Percentiles rank a stretch among this genome's conserved stretches.
Evolutionary conservation across 2,113 vertebrate genomes (phyloP).

Genomic region (Beaufortia kweichowensis): DNA sequence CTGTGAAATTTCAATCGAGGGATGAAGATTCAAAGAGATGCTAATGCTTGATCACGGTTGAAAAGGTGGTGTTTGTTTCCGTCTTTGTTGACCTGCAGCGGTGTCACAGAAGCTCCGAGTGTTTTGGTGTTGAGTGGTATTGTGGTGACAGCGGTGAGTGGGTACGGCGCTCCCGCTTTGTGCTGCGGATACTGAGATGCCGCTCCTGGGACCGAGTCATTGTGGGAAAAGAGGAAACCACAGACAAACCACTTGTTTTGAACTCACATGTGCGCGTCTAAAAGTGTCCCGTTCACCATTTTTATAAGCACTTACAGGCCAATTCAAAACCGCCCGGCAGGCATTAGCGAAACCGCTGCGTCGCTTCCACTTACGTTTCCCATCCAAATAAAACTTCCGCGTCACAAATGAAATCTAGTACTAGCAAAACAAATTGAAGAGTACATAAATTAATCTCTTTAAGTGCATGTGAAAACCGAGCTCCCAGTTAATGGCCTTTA

Average conservation of each 20-base stretch:
- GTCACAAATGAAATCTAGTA: background rate
- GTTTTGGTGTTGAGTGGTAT: constrained; percentile 26
- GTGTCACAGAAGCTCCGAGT: background rate
- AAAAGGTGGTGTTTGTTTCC: constrained; percentile 29
- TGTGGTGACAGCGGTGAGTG: constrained; percentile 57
- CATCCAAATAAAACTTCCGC: constrained; percentile 40
- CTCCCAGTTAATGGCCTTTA: constrained; percentile 37
- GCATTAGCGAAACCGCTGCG: background rate
- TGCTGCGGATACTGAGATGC: constrained; percentile 64
- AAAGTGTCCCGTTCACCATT: constrained; percentile 1
- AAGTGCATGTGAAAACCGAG: constrained; percentile 44
- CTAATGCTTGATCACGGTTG: background rate
- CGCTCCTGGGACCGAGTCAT: constrained; percentile 67
- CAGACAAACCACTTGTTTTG: constrained; percentile 34
- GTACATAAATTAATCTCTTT: constrained; percentile 35
- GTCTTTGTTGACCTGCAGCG: constrained; percentile 29
- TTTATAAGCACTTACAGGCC: constrained; percentile 6
- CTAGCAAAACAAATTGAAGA: constrained; percentile 24
- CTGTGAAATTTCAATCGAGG: too few species aligned
- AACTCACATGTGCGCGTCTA: constrained; percentile 25
- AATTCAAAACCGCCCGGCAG: background rate
- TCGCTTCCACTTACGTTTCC: background rate
- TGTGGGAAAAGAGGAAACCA: constrained; percentile 70
- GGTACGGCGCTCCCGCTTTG: constrained; percentile 67
- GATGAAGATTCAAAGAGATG: background rate